Evolutionary conservation across 2,113 vertebrate species (phyloP).

Genomic region (Mixornis gularis): DNA sequence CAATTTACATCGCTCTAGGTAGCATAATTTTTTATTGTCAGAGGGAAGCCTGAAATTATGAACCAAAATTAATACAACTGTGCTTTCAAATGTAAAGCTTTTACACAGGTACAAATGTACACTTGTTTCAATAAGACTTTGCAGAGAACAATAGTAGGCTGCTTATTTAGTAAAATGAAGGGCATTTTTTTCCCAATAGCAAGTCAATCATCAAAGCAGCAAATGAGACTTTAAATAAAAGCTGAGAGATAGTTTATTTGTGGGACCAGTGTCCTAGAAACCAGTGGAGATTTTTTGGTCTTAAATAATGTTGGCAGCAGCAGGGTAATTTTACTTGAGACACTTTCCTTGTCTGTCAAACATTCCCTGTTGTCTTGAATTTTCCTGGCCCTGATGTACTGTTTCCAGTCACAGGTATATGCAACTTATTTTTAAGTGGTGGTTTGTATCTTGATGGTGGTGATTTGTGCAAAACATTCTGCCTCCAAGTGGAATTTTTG

Average conservation of each 20-base stretch:
- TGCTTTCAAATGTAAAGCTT: background rate
- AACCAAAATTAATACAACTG: background rate
- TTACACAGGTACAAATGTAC: background rate
- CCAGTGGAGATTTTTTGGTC: background rate
- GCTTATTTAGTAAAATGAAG: background rate
- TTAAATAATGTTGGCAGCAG: background rate
- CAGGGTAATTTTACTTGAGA: background rate
- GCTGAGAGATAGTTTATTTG: background rate
- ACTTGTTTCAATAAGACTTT: background rate
- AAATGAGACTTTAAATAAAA: background rate
- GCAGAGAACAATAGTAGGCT: background rate
- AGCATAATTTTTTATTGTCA: conserved; percentile 14
- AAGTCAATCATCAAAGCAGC: background rate
- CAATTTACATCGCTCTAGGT: conserved; percentile 12
- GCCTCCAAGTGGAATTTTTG: background rate
- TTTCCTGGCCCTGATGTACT: background rate
- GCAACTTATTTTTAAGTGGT: background rate
- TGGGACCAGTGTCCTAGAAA: background rate
- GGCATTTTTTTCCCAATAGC: background rate
- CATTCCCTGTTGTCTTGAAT: background rate
- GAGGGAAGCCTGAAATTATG: background rate
- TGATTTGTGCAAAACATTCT: background rate
- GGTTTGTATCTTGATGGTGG: background rate
- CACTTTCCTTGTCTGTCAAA: background rate
- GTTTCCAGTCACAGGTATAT: conserved; percentile 21